Percentiles rank a stretch among this genome's conserved stretches.
phyloP scores from a whole-genome alignment of 2,113 vertebrate genomes.

The human (Homo sapiens) region GRCh38 chr2:19503001-19503500 shows the following conservation, averaged over 20 bases:
- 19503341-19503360: not conserved
- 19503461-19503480: not conserved
- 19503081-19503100: not conserved
- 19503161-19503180: not conserved
- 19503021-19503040: not conserved
- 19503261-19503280: not conserved
- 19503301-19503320: not conserved
- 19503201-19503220: not conserved
- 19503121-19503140: constrained; percentile 31
- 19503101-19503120: not conserved
- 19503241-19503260: not conserved
- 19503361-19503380: not conserved
- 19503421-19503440: not conserved
- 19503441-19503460: not conserved
- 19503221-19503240: not conserved
- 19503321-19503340: not conserved
- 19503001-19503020: not conserved
- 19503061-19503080: not conserved
- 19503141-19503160: not conserved
- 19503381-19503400: not conserved
- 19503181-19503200: not conserved
- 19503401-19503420: not conserved
- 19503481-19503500: not conserved
- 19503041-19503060: not conserved
- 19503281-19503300: not conserved